phyloP scores from a whole-genome alignment of 2,113 vertebrate genomes.

The Scomber japonicus region DNA sequence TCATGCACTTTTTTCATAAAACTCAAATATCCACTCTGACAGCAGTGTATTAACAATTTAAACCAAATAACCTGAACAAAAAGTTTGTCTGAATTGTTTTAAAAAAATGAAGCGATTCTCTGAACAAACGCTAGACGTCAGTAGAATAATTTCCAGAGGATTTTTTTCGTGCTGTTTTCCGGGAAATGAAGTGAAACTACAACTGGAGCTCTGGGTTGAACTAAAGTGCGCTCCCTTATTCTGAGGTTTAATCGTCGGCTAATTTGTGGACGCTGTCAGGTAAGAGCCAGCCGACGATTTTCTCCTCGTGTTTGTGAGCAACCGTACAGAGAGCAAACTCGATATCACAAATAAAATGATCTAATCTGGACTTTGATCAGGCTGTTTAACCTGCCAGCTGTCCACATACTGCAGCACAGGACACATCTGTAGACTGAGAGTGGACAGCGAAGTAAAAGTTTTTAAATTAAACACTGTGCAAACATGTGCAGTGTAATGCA shows the following conservation, averaged over 20 bases:
- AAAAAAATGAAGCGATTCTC: constrained; percentile 29
- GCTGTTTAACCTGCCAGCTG: constrained; percentile 13
- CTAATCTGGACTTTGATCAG: constrained; percentile 58
- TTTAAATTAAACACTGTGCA: too few relatives aligned
- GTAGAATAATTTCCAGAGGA: constrained; percentile 2
- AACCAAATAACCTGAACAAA: not conserved
- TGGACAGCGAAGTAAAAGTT: too few relatives aligned
- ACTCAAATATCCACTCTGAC: not conserved
- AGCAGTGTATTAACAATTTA: not conserved
- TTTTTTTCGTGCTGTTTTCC: constrained; percentile 28
- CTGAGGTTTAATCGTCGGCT: not conserved
- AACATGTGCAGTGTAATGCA: too few relatives aligned
- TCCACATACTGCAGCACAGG: not conserved
- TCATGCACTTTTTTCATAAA: not conserved
- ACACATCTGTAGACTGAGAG: not conserved
- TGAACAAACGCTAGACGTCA: constrained; percentile 63
- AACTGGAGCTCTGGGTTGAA: not conserved
- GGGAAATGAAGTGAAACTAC: constrained; percentile 42
- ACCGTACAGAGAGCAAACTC: not conserved
- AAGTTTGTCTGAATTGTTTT: not conserved
- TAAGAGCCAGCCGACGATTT: not conserved
- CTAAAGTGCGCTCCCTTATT: not conserved
- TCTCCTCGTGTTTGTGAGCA: not conserved
- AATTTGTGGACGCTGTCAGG: not conserved
- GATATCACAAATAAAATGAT: constrained; percentile 27